These are phyloP conservation scores for Orthosia incerta DNA, from an alignment of 2,888 invertebrate genomes.

Conservation along the genomic window DNA sequence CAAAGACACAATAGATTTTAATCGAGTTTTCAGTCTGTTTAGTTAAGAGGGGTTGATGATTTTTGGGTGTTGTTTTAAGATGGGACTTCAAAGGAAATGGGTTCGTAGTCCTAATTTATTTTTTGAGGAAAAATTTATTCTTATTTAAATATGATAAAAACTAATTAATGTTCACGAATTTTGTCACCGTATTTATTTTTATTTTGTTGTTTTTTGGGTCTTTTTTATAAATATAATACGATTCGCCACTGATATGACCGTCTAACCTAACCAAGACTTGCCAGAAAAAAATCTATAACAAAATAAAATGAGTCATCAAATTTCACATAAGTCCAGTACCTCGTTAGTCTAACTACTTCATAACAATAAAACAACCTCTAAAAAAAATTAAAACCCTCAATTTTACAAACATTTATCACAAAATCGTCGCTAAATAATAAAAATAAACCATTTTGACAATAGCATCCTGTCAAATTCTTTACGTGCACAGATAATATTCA, in stretches of 20 bases:
- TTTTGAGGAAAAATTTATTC: neutral
- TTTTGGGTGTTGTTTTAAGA: slow-evolving; percentile 8
- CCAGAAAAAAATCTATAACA: neutral
- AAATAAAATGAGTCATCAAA: neutral
- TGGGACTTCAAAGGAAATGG: neutral
- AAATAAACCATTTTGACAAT: slow-evolving; percentile 48
- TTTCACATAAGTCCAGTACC: neutral
- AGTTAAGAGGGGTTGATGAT: slow-evolving; percentile 13
- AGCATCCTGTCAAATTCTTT: slow-evolving; percentile 61
- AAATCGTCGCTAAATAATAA: slow-evolving; percentile 33
- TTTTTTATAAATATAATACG: too few relatives aligned
- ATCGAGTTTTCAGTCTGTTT: slow-evolving; percentile 30
- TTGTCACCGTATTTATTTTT: too few relatives aligned
- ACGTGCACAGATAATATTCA: slow-evolving; percentile 65
- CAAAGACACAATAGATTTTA: slow-evolving; percentile 43
- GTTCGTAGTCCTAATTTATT: neutral
- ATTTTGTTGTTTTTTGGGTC: too few relatives aligned
- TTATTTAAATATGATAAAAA: too few relatives aligned
- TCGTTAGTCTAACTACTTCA: neutral
- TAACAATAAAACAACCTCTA: neutral
- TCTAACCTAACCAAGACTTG: too few relatives aligned
- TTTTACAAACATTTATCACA: slow-evolving; percentile 14
- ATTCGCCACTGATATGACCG: too few relatives aligned
- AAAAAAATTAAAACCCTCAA: slow-evolving; percentile 8
- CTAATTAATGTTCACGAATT: too few relatives aligned